Evolutionary conservation across 1,140 invertebrate genomes (phyloP), one percentile per base, ranked within the genome.

Genomic region (Neuroterus valhalla): DNA sequence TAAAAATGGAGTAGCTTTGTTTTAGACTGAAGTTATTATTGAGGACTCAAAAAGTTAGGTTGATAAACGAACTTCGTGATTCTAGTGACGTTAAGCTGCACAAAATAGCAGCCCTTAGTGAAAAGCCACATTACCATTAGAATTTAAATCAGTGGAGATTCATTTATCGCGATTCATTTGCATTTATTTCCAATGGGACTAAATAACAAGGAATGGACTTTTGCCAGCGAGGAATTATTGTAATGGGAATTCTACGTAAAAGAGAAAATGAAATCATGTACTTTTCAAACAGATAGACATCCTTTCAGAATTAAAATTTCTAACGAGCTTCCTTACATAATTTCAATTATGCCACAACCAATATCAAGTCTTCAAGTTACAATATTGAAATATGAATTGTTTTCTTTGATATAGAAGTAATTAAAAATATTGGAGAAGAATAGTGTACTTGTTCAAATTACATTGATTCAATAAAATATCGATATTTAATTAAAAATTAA

Each of bases 151-250:
- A 48, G 46, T 48, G 46, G 3, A 8, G 46, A 19, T 48, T 48
- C 46, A 48, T 48, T 48, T 17, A 48, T 19, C 46, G 17, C 46
- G 46, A 48, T 48, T 48, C 46, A 48, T 48, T 48, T 48, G 46
- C 46, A 48, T 48, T 48, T 48, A 48, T 48, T 48, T 48, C 46
- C 46, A 48, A 19, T n/a, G 46, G 46, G 46, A 48, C 46, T 48
- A 48, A 48, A 48, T 48, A 48, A 48, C 46, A 19, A 17, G 46
- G n/a, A 48, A 48, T 48, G 46, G 46, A 48, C 46, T 48, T 48
- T 48, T 48, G 46, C 46, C 46, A 48, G 17, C 46, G 17, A 19
- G 6, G 46, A 48, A 48, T 48, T 48, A 48, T 48, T 19, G 46
- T n/a, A 8, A 8, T 19, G 17, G 46, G 46, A 48, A 4, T 48